Percentiles rank a stretch among this genome's conserved stretches.
phyloP scores from a whole-genome alignment of 2,888 invertebrate species.

The Embidobia sp. region DNA sequence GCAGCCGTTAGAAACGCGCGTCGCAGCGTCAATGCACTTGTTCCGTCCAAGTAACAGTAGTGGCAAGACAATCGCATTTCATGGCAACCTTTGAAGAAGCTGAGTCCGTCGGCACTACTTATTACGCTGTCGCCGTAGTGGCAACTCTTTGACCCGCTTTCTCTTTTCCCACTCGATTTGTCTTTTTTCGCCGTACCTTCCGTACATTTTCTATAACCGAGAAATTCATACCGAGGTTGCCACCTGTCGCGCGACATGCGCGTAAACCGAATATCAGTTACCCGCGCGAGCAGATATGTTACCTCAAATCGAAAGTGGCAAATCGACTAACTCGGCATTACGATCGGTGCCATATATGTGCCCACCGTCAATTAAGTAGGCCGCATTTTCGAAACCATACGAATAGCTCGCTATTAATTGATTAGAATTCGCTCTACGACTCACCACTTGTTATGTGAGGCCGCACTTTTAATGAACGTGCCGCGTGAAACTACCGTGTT shows the following conservation, averaged over 20 bases:
- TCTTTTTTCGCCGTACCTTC: conserved; percentile 69
- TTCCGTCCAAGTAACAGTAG: conserved; percentile 8
- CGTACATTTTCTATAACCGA: conserved; percentile 75
- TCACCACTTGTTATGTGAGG: conserved; percentile 14
- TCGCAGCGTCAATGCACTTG: no score
- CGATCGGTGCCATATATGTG: conserved; percentile 29
- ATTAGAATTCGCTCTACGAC: conserved; percentile 29
- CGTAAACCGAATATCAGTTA: conserved; percentile 28
- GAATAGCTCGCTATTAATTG: conserved; percentile 39
- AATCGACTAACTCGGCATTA: conserved; percentile 32
- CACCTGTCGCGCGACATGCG: conserved; percentile 30
- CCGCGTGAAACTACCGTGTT: conserved; percentile 31
- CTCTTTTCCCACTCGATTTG: conserved; percentile 81
- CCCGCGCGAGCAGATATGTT: conserved; percentile 11
- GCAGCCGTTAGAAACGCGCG: no score
- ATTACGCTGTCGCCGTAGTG: conserved; percentile 70
- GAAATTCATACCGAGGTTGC: conserved; percentile 69
- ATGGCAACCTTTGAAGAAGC: conserved; percentile 65
- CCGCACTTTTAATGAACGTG: conserved; percentile 21
- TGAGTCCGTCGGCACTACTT: conserved; percentile 37
- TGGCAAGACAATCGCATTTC: conserved; percentile 19
- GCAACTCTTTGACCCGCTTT: conserved; percentile 81
- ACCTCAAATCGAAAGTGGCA: conserved; percentile 31
- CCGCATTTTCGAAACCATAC: conserved; percentile 21
- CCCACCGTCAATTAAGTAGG: conserved; percentile 47